Evolutionary conservation across 92 coral and sea anemone genomes (phyloP).

Genomic region (Palythoa caribaeorum): DNA sequence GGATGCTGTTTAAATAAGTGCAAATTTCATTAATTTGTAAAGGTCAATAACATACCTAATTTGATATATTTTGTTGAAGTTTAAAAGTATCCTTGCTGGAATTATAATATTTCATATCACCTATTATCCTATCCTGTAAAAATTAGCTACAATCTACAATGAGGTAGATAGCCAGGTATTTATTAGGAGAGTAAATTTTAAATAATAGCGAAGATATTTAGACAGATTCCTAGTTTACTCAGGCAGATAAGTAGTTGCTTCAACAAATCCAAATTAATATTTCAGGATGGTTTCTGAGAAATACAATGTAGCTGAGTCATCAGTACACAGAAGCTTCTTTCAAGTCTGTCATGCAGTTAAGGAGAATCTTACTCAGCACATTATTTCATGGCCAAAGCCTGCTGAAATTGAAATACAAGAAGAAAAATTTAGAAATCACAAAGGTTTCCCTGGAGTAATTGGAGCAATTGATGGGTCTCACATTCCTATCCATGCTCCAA

Average conservation of each 20-base stretch:
- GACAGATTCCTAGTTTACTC: neutral
- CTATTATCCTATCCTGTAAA: neutral
- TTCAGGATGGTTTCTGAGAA: constrained; percentile 49
- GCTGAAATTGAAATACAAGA: constrained; percentile 28
- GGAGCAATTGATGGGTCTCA: constrained; percentile 45
- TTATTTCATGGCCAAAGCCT: constrained; percentile 42
- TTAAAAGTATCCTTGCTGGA: neutral
- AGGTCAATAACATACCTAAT: neutral
- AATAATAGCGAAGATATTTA: constrained; percentile 8
- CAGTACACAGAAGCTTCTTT: constrained; percentile 47
- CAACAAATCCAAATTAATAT: neutral
- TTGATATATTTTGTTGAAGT: neutral
- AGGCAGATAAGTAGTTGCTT: neutral
- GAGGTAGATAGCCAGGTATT: neutral
- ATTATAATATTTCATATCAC: neutral
- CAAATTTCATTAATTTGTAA: too few relatives aligned
- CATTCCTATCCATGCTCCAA: constrained; percentile 33
- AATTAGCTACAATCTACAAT: neutral
- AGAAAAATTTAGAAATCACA: neutral
- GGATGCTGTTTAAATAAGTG: neutral
- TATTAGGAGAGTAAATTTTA: constrained; percentile 15
- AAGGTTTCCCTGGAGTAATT: constrained; percentile 39
- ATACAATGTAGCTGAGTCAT: constrained; percentile 43
- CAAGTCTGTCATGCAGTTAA: constrained; percentile 40
- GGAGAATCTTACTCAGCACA: constrained; percentile 32